Conservation (phyloP, 2,797 vertebrate genomes). For the Sebastes diploproa region DNA sequence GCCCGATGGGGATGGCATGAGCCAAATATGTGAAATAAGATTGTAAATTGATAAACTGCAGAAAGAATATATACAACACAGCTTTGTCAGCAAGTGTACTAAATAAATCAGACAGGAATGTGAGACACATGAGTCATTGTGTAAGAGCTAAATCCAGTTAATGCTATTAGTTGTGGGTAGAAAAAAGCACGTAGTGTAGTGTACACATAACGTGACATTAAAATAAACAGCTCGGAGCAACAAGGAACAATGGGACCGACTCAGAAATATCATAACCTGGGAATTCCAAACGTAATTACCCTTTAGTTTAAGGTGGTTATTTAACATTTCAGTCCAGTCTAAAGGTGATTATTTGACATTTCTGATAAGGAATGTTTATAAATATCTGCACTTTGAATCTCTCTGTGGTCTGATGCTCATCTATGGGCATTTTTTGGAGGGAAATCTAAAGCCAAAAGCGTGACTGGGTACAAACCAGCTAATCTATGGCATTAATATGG, state of each 20-base stretch:
- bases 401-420: conserved; percentile 20
- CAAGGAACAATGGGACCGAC: conserved; percentile 37
- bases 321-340: neutral
- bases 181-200: conserved; percentile 3
- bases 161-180: conserved; percentile 64
- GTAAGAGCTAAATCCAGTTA: conserved; percentile 72
- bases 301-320: conserved; percentile 6
- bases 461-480: conserved; percentile 49
- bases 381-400: neutral
- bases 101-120: conserved; percentile 41
- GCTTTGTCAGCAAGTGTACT: conserved; percentile 6
- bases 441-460: conserved; percentile 13
- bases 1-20: neutral
- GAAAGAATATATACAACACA: neutral
- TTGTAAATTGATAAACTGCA: neutral
- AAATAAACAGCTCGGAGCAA: conserved; percentile 47
- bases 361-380: neutral
- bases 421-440: conserved; percentile 4
- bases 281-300: conserved; percentile 14
- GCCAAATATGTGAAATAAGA: neutral
- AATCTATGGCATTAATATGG: conserved; percentile 54
- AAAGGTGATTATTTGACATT: neutral
- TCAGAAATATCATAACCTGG: conserved; percentile 6
- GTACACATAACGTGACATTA: conserved; percentile 21
- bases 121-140: conserved; percentile 61